phyloP scores from a whole-genome alignment of 1,140 invertebrate genomes.

The Helicoverpa zea region DNA sequence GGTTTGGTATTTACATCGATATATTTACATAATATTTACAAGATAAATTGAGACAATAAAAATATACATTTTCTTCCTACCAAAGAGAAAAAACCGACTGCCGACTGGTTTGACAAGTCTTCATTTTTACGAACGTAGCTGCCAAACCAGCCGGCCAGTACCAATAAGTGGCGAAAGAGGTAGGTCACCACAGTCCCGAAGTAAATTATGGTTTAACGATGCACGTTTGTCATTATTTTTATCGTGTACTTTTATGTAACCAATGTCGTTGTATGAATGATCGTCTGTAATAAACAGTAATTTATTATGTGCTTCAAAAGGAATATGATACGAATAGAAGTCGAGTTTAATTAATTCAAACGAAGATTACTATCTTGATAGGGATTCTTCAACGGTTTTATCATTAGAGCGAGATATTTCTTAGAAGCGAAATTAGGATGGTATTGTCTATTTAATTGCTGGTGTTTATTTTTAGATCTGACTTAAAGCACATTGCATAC shows the following conservation, averaged over 20 bases:
- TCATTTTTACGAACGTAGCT: too few relatives aligned
- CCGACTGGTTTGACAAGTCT: too few relatives aligned
- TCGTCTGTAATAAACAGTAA: neutral
- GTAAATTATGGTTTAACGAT: conserved; percentile 23
- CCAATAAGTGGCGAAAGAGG: too few relatives aligned
- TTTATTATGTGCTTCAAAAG: conserved; percentile 2
- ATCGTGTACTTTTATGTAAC: conserved; percentile 14
- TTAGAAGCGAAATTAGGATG: neutral
- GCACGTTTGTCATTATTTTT: conserved; percentile 23
- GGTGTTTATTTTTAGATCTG: conserved; percentile 1
- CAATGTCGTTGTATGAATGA: neutral
- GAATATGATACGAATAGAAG: conserved; percentile 4
- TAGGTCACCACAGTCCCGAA: too few relatives aligned
- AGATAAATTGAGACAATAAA: too few relatives aligned
- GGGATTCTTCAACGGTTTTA: conserved; percentile 6
- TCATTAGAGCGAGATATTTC: neutral
- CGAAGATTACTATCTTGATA: conserved; percentile 4
- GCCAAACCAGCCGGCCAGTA: too few relatives aligned
- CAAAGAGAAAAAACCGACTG: too few relatives aligned
- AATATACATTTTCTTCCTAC: too few relatives aligned
- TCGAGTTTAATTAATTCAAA: conserved; percentile 23
- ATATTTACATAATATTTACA: too few relatives aligned
- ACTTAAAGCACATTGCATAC: neutral
- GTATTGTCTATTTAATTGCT: conserved; percentile 10
- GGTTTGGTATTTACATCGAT: too few relatives aligned